Evolutionary conservation across 2,888 invertebrate genomes (phyloP), one percentile per base, ranked within the genome.

Genomic region (Tridacna gigas): DNA sequence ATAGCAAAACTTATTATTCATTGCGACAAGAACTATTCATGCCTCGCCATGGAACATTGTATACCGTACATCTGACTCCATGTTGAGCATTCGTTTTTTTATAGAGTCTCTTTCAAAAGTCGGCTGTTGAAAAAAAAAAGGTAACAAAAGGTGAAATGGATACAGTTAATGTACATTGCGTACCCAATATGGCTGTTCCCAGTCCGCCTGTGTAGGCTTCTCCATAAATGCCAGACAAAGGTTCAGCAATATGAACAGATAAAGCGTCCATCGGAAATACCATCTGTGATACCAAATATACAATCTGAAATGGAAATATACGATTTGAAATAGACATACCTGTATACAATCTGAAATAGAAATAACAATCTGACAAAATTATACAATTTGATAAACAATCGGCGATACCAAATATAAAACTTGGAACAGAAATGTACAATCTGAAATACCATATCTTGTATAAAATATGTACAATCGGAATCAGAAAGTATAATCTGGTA

Each of bases 151-250:
- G 37, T 37, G 7, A 37, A 37, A 37, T 37, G 37, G 37, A 37
- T 37, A 7, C 7, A 37, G 3, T 56, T 2, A 65, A 51, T n/a
- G 47, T 28, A 45, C 7, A 65, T 18, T 61, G 79, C 90, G 89
- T 87, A 95, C 94, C 94, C 94, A 94, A 77, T 91, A 91, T 25
- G 95, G 95, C 18, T 94, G 78, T 25, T 86, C 89, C 79, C 91
- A 89, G 26, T 91, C 92, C 60, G 88, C 82, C 15, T 93, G 90
- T n/a, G 94, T 93, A n/a, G 95, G 95, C 71, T 91, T 91, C 86
- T 95, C 95, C 90, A 94, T 93, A 22, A 95, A 66, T 9, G 94
- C 94, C 69, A 95, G 86, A 13, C 88, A 83, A 67, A 95, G 90
- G 82, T 94, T 91, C 5, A 94, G 74, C 71, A 93, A 74, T 48